A percentile compares a stretch with the other conserved stretches of the same genome.
Evolutionary conservation across 2,797 vertebrate species (phyloP).

Genomic region (Sciurus carolinensis): DNA sequence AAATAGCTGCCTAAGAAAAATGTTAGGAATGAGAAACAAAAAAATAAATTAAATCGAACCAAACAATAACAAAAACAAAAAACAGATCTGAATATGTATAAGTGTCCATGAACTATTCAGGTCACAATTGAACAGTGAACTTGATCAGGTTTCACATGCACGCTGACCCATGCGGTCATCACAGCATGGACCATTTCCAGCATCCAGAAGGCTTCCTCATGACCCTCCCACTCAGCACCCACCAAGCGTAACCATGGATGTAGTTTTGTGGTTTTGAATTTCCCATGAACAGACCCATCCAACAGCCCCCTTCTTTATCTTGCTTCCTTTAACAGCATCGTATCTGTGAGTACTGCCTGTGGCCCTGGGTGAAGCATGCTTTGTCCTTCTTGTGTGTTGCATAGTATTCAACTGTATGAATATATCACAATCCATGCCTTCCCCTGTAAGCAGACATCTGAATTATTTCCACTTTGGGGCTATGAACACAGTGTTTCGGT

Average conservation of each 20-base stretch:
- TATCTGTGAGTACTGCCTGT: background rate
- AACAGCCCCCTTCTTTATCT: background rate
- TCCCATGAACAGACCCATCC: background rate
- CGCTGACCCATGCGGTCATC: background rate
- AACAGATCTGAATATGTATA: too few relatives aligned
- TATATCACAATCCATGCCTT: background rate
- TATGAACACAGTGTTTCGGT: background rate
- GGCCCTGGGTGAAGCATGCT: background rate
- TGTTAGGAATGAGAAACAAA: too few relatives aligned
- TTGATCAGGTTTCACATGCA: too few relatives aligned
- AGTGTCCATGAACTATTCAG: too few relatives aligned
- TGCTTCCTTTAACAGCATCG: background rate
- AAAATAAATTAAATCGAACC: too few relatives aligned
- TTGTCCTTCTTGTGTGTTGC: background rate
- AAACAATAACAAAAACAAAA: too few relatives aligned
- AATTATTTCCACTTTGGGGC: background rate
- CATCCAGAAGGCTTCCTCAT: background rate
- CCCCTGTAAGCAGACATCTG: background rate
- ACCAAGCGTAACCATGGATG: background rate
- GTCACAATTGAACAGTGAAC: too few relatives aligned
- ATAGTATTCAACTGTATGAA: background rate
- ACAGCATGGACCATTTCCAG: background rate
- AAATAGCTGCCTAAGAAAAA: too few relatives aligned
- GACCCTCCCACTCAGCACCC: background rate
- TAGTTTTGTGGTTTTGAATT: background rate